Percentiles rank a stretch among this genome's conserved stretches.
Conservation (phyloP, 2,888 invertebrate genomes). For the Ashinkailepas kermadecensis region DNA sequence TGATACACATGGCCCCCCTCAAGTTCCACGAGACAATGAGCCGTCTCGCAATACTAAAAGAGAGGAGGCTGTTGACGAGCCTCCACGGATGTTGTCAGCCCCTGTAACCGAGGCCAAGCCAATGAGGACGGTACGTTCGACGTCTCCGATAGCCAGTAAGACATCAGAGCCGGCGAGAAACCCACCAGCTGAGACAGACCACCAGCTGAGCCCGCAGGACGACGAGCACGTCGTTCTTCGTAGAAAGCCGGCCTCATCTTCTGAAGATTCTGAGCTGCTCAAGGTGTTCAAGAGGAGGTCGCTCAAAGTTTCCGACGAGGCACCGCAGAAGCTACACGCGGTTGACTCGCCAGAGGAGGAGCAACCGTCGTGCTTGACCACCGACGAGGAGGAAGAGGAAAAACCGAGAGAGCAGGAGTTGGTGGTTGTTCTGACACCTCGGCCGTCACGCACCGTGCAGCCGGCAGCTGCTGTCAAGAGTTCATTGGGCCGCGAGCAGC, state of each 20-base stretch:
- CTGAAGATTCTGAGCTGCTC: slow-evolving; percentile 66
- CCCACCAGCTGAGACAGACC: background rate
- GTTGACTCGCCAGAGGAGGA: background rate
- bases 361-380: background rate
- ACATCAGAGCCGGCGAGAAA: background rate
- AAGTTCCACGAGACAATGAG: too few relatives aligned
- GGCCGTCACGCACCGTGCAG: background rate
- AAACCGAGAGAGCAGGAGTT: background rate
- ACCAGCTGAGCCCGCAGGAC: background rate
- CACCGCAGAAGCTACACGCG: background rate
- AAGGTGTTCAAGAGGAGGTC: slow-evolving; percentile 73
- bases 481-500: background rate
- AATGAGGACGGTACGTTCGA: background rate
- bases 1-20: too few relatives aligned
- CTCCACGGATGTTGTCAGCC: too few relatives aligned
- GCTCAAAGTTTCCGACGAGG: slow-evolving; percentile 47
- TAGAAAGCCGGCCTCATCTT: background rate
- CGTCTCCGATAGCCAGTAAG: background rate
- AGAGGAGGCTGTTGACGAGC: too few relatives aligned
- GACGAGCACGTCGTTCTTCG: background rate
- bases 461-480: background rate
- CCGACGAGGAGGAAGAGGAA: background rate
- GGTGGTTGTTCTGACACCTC: background rate
- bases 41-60: too few relatives aligned
- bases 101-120: too few relatives aligned